These are phyloP conservation scores for Hirudo medicinalis DNA, from an alignment of 1,140 invertebrate species.

Conservation along the genomic window DNA sequence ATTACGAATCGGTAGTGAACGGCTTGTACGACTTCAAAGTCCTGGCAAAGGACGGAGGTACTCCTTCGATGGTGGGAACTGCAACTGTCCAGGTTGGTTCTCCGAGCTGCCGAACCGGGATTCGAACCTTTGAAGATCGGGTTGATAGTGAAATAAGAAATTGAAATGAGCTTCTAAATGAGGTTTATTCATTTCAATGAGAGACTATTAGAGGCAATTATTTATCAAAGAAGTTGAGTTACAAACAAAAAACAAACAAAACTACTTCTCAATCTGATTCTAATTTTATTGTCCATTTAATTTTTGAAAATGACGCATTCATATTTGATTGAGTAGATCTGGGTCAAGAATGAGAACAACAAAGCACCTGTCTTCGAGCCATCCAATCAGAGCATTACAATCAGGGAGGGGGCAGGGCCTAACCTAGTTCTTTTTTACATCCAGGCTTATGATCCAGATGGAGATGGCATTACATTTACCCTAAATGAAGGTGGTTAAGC, in stretches of 20 bases:
- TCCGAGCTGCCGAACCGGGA: background rate
- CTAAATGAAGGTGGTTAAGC: conserved; percentile 16
- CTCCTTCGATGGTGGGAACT: conserved; percentile 48
- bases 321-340: conserved; percentile 7
- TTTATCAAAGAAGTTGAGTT: too few relatives aligned
- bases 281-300: too few relatives aligned
- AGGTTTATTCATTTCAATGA: too few relatives aligned
- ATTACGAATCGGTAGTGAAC: conserved; percentile 29
- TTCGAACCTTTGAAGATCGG: background rate
- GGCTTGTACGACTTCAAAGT: conserved; percentile 34
- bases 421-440: conserved; percentile 81
- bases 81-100: conserved; percentile 52
- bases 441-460: conserved; percentile 80
- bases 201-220: too few relatives aligned
- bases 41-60: conserved; percentile 32
- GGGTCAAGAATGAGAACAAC: conserved; percentile 33
- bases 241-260: too few relatives aligned
- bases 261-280: too few relatives aligned
- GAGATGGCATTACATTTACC: conserved; percentile 31
- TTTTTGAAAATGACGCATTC: too few relatives aligned
- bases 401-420: conserved; percentile 76
- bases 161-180: too few relatives aligned
- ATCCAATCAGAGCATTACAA: conserved; percentile 56
- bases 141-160: background rate
- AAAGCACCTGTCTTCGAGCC: conserved; percentile 49